Percentiles rank a stretch among this genome's conserved stretches.
phyloP scores from a whole-genome alignment of 2,797 vertebrate species.

The Crenichthys baileyi region DNA sequence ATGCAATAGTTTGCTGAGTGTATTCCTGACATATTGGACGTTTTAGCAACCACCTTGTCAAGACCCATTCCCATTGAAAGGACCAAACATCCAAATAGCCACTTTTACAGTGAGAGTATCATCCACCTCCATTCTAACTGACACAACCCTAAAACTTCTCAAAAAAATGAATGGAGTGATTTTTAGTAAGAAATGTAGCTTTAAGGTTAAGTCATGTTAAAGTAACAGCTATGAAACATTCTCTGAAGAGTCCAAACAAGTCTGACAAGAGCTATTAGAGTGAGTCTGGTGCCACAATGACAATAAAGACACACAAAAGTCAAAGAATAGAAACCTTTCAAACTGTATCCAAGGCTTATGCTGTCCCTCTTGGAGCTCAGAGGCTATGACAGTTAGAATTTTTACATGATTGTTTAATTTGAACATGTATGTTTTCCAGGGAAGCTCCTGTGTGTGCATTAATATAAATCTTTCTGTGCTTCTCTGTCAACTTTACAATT shows the following conservation, averaged over 20 bases:
- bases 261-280: not conserved
- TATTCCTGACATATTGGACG: not conserved
- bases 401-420: constrained; percentile 8
- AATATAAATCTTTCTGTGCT: constrained; percentile 28
- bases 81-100: not conserved
- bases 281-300: constrained; percentile 19
- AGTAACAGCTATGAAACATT: not conserved
- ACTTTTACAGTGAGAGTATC: not conserved
- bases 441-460: not conserved
- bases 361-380: constrained; percentile 14
- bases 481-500: constrained; percentile 22
- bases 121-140: not conserved
- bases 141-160: not conserved
- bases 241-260: not conserved
- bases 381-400: constrained; percentile 1
- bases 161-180: not conserved
- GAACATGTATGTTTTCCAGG: not conserved
- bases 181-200: not conserved
- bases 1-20: not conserved
- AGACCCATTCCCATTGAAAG: not conserved
- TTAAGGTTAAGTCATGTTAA: not conserved
- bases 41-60: not conserved
- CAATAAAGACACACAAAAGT: constrained; percentile 53
- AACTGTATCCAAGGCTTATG: constrained; percentile 15
- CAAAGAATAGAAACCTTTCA: constrained; percentile 45